Evolutionary conservation across 35 echinoderm and acorn worm genomes (phyloP).

Genomic region (Nesometra sesokonis): DNA sequence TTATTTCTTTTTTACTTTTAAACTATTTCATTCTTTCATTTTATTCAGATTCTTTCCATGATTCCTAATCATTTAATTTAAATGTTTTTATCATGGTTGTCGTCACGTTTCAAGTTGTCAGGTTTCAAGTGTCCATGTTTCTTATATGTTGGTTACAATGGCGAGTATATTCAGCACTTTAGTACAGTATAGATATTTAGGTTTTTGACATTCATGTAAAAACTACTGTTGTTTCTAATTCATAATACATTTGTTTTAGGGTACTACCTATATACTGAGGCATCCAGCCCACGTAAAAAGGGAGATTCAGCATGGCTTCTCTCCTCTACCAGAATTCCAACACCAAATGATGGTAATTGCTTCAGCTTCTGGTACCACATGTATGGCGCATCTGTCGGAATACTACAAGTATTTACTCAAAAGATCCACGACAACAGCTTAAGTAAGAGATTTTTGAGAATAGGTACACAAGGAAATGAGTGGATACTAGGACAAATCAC

Average conservation of each 20-base stretch:
- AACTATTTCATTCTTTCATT: too few species aligned
- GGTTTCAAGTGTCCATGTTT: too few species aligned
- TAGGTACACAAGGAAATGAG: background rate
- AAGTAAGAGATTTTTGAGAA: background rate
- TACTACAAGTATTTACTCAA: background rate
- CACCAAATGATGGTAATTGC: slow-evolving; percentile 29
- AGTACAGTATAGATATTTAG: too few species aligned
- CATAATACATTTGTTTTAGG: background rate
- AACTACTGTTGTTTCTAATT: too few species aligned
- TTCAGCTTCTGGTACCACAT: slow-evolving; percentile 90
- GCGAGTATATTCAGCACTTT: too few species aligned
- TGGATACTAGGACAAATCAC: background rate
- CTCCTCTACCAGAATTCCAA: slow-evolving; percentile 19
- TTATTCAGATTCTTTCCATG: too few species aligned
- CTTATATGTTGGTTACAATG: too few species aligned
- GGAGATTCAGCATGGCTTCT: slow-evolving; percentile 17
- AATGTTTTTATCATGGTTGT: too few species aligned
- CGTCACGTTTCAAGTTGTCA: too few species aligned
- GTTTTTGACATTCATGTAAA: too few species aligned
- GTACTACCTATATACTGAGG: slow-evolving; percentile 1
- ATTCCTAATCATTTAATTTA: too few species aligned
- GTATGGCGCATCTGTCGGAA: slow-evolving; percentile 46
- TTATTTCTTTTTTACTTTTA: too few species aligned
- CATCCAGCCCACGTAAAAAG: background rate
- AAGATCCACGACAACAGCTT: background rate